Percentiles rank a stretch among this genome's conserved stretches.
Conservation (phyloP, 2,113 vertebrate species). For the Erythrocebus patas region DNA sequence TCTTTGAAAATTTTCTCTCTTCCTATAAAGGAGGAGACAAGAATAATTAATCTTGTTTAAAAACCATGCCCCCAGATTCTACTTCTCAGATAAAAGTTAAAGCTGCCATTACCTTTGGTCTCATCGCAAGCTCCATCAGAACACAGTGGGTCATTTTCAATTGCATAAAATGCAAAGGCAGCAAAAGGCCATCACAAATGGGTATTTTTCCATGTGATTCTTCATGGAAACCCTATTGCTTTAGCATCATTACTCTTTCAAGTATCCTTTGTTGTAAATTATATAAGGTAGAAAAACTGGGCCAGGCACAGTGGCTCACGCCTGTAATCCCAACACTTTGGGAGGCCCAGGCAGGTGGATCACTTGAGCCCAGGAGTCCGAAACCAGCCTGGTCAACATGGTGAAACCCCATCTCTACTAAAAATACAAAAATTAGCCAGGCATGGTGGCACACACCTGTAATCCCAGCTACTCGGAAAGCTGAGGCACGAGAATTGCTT, state of each 20-base stretch:
- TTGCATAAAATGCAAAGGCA: constrained; percentile 12
- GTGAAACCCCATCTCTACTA: no score
- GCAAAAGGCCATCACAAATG: background rate
- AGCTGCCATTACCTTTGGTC: background rate
- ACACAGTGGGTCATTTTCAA: background rate
- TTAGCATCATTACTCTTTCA: constrained; percentile 15
- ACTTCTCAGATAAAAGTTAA: background rate
- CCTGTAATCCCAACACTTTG: no score
- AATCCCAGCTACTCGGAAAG: no score
- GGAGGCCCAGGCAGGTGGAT: no score
- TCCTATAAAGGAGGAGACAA: constrained; percentile 85
- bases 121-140: background rate
- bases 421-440: no score
- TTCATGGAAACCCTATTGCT: background rate
- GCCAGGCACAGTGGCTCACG: no score
- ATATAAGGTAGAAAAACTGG: background rate
- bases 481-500: no score
- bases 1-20: constrained; percentile 90
- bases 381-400: no score
- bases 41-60: background rate
- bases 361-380: no score
- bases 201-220: background rate
- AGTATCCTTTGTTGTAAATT: background rate
- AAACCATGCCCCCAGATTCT: background rate
- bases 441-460: no score